Percentiles rank a stretch among this genome's conserved stretches.
phyloP scores from a whole-genome alignment of 2,888 invertebrate species.

The Ophraella communa region DNA sequence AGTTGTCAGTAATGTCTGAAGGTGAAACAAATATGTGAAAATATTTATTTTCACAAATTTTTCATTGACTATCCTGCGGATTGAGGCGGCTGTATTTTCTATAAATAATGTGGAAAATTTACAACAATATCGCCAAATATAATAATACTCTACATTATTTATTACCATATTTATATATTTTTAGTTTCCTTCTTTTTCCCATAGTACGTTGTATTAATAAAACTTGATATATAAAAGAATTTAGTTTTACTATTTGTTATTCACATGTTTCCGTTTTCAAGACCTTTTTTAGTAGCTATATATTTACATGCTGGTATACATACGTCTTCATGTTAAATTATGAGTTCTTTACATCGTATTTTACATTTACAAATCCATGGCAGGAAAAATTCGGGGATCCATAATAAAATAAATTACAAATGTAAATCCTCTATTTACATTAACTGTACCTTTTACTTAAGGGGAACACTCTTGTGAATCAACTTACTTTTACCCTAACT shows the following conservation, averaged over 20 bases:
- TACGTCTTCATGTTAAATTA: background rate
- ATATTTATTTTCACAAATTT: too few species aligned
- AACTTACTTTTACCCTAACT: slow-evolving; percentile 19
- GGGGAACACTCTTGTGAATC: slow-evolving; percentile 44
- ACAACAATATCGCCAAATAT: too few species aligned
- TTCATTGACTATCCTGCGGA: too few species aligned
- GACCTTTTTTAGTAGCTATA: background rate
- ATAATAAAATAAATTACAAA: slow-evolving; percentile 6
- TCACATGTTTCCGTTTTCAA: background rate
- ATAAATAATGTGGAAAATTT: too few species aligned
- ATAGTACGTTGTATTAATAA: background rate
- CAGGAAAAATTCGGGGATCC: background rate
- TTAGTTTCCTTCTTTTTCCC: background rate
- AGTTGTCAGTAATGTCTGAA: too few species aligned
- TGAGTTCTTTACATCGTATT: background rate
- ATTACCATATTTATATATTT: too few species aligned
- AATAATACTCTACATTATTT: too few species aligned
- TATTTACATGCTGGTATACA: background rate
- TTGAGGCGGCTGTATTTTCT: too few species aligned
- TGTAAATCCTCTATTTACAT: slow-evolving; percentile 32
- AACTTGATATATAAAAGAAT: too few species aligned
- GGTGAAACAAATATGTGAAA: too few species aligned
- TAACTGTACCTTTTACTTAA: slow-evolving; percentile 45
- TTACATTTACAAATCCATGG: background rate
- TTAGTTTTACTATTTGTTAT: background rate